Conservation (phyloP, 2,113 vertebrate species). For the Myrmecobius fasciatus region DNA sequence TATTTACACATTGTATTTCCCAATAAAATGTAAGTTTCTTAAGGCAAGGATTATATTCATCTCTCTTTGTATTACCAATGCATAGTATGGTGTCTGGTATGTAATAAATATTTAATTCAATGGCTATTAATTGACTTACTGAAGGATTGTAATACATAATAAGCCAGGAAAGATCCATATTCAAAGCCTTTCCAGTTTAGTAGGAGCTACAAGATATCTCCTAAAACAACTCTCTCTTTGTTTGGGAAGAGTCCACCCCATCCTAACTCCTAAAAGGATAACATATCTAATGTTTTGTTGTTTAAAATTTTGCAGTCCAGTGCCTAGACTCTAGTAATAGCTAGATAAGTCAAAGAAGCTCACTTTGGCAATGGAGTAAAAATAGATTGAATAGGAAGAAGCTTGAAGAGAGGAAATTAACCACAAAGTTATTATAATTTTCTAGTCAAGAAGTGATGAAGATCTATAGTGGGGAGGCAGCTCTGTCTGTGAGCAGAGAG, state of each 20-base stretch:
- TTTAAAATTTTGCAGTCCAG: not conserved
- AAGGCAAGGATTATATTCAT: not conserved
- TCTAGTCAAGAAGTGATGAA: not conserved
- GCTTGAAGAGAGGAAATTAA: not conserved
- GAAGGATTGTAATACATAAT: not conserved
- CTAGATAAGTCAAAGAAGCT: not conserved
- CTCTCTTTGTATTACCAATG: not conserved
- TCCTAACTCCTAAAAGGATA: not conserved
- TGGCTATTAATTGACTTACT: not conserved
- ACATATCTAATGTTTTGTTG: not conserved
- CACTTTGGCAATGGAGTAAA: not conserved
- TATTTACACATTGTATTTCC: not conserved
- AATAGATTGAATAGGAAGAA: not conserved
- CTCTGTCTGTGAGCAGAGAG: not conserved
- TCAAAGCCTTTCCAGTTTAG: not conserved
- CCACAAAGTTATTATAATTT: not conserved
- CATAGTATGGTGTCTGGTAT: not conserved
- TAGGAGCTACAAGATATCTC: not conserved
- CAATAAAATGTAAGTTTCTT: not conserved
- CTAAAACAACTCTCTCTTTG: not conserved
- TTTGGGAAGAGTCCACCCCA: not conserved
- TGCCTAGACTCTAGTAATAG: not conserved
- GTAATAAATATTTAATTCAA: not conserved
- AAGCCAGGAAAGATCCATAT: not conserved
- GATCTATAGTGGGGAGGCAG: not conserved